Evolutionary conservation across 2,797 vertebrate species (phyloP).

Genomic region (Peromyscus attwateri): DNA sequence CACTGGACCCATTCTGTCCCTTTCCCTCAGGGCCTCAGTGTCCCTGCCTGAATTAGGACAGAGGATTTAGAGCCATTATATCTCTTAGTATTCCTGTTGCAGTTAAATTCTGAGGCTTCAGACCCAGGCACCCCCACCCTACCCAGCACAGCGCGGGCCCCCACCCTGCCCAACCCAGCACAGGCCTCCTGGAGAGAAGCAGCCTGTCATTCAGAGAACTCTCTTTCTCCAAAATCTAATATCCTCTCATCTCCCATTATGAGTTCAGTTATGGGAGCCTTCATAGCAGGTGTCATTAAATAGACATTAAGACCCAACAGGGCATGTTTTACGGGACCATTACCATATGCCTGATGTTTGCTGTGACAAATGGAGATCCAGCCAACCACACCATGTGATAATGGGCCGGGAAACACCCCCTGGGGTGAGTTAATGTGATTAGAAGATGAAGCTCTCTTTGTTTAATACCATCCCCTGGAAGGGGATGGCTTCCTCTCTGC

Average conservation of each 20-base stretch:
- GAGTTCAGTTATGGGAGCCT: slow-evolving; percentile 81
- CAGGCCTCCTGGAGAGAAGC: slow-evolving; percentile 45
- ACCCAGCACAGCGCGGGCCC: not conserved
- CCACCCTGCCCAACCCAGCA: not conserved
- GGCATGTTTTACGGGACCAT: slow-evolving; percentile 85
- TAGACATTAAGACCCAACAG: slow-evolving; percentile 85
- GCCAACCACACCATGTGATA: slow-evolving; percentile 77
- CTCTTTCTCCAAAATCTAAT: slow-evolving; percentile 76
- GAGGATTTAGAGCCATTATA: not conserved
- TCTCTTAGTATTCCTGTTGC: not conserved
- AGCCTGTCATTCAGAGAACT: slow-evolving; percentile 73
- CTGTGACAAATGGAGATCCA: slow-evolving; percentile 84
- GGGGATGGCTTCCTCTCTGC: slow-evolving; percentile 19
- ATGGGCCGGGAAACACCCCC: slow-evolving; percentile 80
- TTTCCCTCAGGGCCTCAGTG: not conserved
- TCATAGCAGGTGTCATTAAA: slow-evolving; percentile 85
- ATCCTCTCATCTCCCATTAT: slow-evolving; percentile 79
- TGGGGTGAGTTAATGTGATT: slow-evolving; percentile 77
- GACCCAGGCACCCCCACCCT: not conserved
- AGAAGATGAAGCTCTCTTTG: slow-evolving; percentile 66
- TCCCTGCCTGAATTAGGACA: not conserved
- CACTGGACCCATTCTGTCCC: not conserved
- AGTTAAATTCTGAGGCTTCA: not conserved
- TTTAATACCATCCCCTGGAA: slow-evolving; percentile 63
- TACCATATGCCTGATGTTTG: slow-evolving; percentile 83